phyloP scores from a whole-genome alignment of 1,140 invertebrate genomes.

The Caenorhabditis brenneri region DNA sequence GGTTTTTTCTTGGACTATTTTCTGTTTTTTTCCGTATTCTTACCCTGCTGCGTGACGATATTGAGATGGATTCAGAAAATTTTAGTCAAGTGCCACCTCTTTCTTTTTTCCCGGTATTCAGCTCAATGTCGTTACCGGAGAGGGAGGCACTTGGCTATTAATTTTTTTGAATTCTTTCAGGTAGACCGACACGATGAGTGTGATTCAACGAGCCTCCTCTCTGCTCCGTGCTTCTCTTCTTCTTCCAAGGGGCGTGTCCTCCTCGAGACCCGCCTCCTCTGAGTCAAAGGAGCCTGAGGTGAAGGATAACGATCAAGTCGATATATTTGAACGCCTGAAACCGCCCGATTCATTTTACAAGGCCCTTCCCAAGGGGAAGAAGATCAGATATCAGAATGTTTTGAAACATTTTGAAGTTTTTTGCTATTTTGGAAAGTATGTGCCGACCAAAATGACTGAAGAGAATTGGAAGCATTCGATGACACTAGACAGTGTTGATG shows the following conservation, averaged over 20 bases:
- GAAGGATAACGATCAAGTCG: neutral
- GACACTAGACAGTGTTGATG: neutral
- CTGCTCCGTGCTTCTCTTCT: neutral
- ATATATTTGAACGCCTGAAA: constrained; percentile 4
- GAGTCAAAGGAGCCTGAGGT: neutral
- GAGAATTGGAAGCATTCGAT: neutral
- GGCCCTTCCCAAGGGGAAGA: neutral
- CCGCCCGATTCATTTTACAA: neutral
- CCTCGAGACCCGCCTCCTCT: no score
- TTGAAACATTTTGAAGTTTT: constrained; percentile 3
- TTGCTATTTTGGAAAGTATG: neutral
- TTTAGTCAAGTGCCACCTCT: neutral
- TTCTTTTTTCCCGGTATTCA: neutral
- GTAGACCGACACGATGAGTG: no score
- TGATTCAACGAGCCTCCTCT: neutral
- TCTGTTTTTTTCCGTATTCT: neutral
- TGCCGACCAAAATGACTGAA: neutral
- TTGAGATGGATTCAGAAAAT: neutral
- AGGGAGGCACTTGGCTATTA: neutral
- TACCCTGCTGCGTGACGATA: constrained; percentile 19
- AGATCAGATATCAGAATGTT: neutral
- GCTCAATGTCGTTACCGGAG: constrained; percentile 22
- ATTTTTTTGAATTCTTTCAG: constrained; percentile 17
- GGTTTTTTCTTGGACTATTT: neutral
- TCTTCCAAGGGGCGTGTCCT: no score